Base-by-base conservation (phyloP, 2,888 invertebrate species). In the Peribatodes rhomboidaria region DNA sequence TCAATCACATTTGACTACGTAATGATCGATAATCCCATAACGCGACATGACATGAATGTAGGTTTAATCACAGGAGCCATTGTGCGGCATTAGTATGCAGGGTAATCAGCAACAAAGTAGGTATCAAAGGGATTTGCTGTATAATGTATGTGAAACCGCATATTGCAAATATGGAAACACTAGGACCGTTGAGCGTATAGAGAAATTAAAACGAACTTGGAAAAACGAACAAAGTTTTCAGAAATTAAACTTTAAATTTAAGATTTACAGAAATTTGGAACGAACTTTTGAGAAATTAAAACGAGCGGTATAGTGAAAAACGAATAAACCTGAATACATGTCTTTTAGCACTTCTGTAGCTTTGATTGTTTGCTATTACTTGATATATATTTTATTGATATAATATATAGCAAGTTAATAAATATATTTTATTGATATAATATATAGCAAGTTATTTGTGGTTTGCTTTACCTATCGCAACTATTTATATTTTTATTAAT, bases 31-130 rank as follows among this genome's bases (percentile, higher is more conserved):
- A 27, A 27, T 27, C 39, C 33, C 35, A 22, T 42, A 31, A 14
- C 16, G 41, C 33, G 27, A 42, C 49, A 49, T 37, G 61, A 62
- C 58, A 59, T 55, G 57, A 50, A 50, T 58, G 35, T 49, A 44
- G 52, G 50, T 41, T 62, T 58, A 61, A 62, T 59, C 55, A 61
- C 52, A 33, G 22, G 44, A 46, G 44, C 33, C 39, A 50, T 61
- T 66, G 58, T 53, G 47, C 37, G 16, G 18, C 55, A 60, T 61
- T 46, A 61, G 41, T 63, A 49, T 60, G 60, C 57, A 57, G 35
- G 39, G 55, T 67, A 67, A 60, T 63, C 67, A 67, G 27, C 46
- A 56, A 35, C 53, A 60, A 67, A 63, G 60, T 53, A 54, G 44
- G 27, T 55, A 58, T 66, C 66, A 61, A 61, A 65, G 41, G 53